A percentile compares a stretch with the other conserved stretches of the same genome.
These are phyloP conservation scores for Thereuonema tuberculata DNA, from an alignment of 1,140 invertebrate genomes.

Conservation along the genomic window DNA sequence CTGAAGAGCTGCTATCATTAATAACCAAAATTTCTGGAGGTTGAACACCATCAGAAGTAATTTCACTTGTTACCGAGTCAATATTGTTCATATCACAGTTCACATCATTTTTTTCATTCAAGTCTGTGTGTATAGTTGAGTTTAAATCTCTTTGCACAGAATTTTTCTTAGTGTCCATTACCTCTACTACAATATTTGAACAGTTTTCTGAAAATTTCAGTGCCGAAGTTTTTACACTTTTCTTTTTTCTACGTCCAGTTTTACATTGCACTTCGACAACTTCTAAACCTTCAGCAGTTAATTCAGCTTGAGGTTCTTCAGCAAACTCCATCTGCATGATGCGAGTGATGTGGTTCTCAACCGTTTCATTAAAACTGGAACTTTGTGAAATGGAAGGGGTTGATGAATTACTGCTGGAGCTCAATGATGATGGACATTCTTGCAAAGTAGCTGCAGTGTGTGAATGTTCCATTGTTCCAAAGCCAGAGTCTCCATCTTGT, in stretches of 20 bases:
- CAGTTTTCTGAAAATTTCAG: background rate
- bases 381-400: background rate
- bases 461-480: background rate
- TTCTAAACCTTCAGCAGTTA: background rate
- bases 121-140: background rate
- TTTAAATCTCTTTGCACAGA: too few relatives aligned
- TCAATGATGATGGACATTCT: too few relatives aligned
- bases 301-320: background rate
- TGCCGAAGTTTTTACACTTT: background rate
- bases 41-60: background rate
- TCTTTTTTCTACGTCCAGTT: background rate
- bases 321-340: background rate
- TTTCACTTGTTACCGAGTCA: background rate
- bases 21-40: background rate
- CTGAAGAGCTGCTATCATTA: background rate
- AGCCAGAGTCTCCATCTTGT: background rate
- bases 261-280: background rate
- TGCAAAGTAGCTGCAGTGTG: background rate
- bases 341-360: background rate
- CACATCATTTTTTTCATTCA: background rate
- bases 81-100: background rate
- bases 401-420: too few relatives aligned
- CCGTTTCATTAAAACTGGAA: background rate
- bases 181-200: too few relatives aligned
- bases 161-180: too few relatives aligned